Evolutionary conservation across 30 jellyfish, hydroid and myxozoan genomes (phyloP).

Genomic region (Aurelia sp.): DNA sequence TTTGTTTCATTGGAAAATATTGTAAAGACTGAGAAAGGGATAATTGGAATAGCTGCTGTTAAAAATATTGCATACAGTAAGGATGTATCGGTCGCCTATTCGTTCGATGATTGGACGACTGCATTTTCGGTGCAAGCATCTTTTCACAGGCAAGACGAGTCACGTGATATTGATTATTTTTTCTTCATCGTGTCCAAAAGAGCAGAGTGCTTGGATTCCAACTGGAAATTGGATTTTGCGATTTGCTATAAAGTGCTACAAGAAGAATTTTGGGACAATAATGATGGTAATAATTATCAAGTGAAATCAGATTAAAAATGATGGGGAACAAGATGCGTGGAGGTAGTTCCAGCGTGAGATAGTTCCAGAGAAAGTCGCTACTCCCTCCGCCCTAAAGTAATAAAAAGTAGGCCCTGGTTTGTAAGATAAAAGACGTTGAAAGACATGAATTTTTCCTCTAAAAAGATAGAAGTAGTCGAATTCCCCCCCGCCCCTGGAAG

Average conservation of each 20-base stretch:
- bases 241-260: background rate
- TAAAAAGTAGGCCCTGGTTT: too few species aligned
- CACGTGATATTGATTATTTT: constrained; percentile 68
- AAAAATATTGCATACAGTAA: constrained; percentile 71
- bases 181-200: constrained; percentile 39
- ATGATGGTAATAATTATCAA: too few species aligned
- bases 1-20: constrained; percentile 45
- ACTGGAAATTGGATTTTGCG: constrained; percentile 33
- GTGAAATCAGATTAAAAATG: too few species aligned
- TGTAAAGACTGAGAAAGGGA: constrained; percentile 36
- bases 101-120: constrained; percentile 78
- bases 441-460: too few species aligned
- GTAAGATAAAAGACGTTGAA: too few species aligned
- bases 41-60: constrained; percentile 86
- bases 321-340: too few species aligned
- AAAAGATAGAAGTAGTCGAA: too few species aligned
- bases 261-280: too few species aligned
- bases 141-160: constrained; percentile 67
- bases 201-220: constrained; percentile 10
- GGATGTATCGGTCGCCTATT: constrained; percentile 53
- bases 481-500: too few species aligned
- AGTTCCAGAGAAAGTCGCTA: too few species aligned
- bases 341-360: too few species aligned
- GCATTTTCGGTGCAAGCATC: constrained; percentile 54
- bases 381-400: too few species aligned